These are phyloP conservation scores for Drosophila austrosaltans DNA, from an alignment of 2,888 invertebrate species.

Conservation along the genomic window DNA sequence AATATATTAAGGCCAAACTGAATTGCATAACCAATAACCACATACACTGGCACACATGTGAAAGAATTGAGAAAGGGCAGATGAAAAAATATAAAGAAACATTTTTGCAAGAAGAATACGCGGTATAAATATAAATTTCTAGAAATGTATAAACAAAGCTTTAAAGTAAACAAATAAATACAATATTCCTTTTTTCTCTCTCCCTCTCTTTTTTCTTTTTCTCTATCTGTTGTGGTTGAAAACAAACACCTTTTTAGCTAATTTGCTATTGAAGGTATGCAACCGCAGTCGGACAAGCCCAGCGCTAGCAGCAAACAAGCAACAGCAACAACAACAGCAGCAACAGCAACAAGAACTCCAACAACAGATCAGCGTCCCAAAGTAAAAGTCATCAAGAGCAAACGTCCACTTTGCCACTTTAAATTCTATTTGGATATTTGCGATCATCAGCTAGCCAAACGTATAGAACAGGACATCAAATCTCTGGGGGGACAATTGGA, in stretches of 20 bases:
- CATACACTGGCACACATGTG: conserved; percentile 27
- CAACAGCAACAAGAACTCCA: conserved; percentile 50
- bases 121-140: conserved; percentile 1
- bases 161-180: conserved; percentile 31
- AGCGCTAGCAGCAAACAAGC: conserved; percentile 80
- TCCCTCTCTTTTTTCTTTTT: conserved; percentile 37
- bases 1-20: conserved; percentile 32
- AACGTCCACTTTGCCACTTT: conserved; percentile 87
- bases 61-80: conserved; percentile 19
- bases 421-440: conserved; percentile 91
- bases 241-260: conserved; percentile 63
- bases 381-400: conserved; percentile 84
- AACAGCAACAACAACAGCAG: conserved; percentile 66
- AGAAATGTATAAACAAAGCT: not conserved
- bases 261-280: conserved; percentile 83
- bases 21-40: conserved; percentile 42
- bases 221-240: conserved; percentile 47
- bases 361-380: conserved; percentile 59
- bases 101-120: not conserved
- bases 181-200: conserved; percentile 29
- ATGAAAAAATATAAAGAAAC: conserved; percentile 1
- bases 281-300: conserved; percentile 83
- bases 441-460: conserved; percentile 87
- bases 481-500: conserved; percentile 86
- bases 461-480: conserved; percentile 88